phyloP scores from a whole-genome alignment of 2,888 invertebrate species.

The Tuberolachnus salignus region DNA sequence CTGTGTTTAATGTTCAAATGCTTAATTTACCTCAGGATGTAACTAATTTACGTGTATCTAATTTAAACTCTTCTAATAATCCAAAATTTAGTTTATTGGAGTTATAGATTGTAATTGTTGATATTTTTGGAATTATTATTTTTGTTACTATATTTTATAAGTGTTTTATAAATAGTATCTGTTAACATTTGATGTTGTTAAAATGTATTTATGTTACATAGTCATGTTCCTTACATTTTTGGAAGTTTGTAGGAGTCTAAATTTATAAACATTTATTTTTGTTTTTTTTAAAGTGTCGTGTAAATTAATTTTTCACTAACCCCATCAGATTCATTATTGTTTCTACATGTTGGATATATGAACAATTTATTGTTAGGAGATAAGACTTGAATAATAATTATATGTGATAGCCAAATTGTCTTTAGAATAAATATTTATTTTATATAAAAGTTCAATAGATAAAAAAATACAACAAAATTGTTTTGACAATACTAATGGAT shows the following conservation, averaged over 20 bases:
- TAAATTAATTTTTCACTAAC: background rate
- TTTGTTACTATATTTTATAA: background rate
- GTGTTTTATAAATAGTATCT: background rate
- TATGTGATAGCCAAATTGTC: background rate
- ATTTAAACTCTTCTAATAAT: background rate
- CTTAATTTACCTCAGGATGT: background rate
- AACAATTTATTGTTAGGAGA: background rate
- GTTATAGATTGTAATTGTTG: background rate
- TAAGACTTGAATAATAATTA: background rate
- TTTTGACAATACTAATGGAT: no score
- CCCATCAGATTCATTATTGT: background rate
- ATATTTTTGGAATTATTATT: background rate
- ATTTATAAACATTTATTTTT: background rate
- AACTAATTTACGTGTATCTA: constrained; percentile 6
- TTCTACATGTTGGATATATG: background rate
- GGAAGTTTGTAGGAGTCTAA: background rate
- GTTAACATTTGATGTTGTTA: no score
- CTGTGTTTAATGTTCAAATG: constrained; percentile 15
- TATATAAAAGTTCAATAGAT: background rate
- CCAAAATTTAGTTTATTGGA: background rate
- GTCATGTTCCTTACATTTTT: background rate
- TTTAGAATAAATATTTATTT: background rate
- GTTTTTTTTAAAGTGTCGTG: background rate
- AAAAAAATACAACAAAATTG: background rate
- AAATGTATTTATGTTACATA: no score